phyloP scores from a whole-genome alignment of 2,888 invertebrate genomes.

The Carpatolechia fugitivella region DNA sequence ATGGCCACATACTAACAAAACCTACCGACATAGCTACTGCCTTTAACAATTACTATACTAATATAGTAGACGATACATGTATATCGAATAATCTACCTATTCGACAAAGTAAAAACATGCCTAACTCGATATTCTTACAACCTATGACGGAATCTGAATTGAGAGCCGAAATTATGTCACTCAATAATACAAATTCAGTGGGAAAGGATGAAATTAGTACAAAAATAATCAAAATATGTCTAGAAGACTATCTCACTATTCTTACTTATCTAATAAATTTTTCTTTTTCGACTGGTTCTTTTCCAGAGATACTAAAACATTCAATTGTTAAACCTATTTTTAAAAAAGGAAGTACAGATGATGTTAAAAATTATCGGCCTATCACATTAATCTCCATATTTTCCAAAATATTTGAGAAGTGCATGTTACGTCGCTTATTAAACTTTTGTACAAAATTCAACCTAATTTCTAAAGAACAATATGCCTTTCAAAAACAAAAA shows the following conservation, averaged over 20 bases:
- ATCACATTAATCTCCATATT: conserved; percentile 10
- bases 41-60: conserved; percentile 7
- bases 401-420: conserved; percentile 17
- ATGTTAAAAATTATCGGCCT: conserved; percentile 2
- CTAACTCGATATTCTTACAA: neutral
- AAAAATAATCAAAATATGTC: conserved; percentile 10
- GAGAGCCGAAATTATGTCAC: neutral
- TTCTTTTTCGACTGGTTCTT: conserved; percentile 7
- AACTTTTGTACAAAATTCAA: conserved; percentile 2
- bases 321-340: conserved; percentile 10
- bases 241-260: neutral
- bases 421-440: conserved; percentile 5
- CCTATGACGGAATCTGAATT: neutral
- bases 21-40: neutral
- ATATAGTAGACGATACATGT: too few species aligned
- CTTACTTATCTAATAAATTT: conserved; percentile 10
- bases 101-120: neutral
- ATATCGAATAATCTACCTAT: too few species aligned
- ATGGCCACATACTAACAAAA: neutral
- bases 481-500: conserved; percentile 19
- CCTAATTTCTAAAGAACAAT: conserved; percentile 13
- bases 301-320: conserved; percentile 2
- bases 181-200: conserved; percentile 7
- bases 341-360: conserved; percentile 4
- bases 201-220: conserved; percentile 12